Evolutionary conservation across 2,888 invertebrate genomes (phyloP).

Genomic region (Crepidodera aurea): DNA sequence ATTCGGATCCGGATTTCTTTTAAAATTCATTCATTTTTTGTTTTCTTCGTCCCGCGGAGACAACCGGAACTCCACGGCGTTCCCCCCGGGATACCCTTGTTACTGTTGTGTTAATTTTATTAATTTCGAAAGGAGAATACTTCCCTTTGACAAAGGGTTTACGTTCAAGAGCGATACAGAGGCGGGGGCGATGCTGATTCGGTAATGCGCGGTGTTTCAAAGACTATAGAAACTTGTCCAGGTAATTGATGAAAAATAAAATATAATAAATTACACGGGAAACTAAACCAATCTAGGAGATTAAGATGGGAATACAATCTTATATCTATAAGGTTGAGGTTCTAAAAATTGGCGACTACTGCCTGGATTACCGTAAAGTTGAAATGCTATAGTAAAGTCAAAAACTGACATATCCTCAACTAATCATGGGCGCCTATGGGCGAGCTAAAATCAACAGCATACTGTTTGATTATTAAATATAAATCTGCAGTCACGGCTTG

Average conservation of each 20-base stretch:
- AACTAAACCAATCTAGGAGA: too few species aligned
- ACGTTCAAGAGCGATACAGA: not conserved
- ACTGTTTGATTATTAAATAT: constrained; percentile 56
- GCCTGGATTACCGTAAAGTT: too few species aligned
- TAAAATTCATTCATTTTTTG: constrained; percentile 38
- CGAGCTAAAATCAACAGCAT: constrained; percentile 40
- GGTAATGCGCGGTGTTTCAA: too few species aligned
- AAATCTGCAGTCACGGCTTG: constrained; percentile 47
- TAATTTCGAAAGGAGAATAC: constrained; percentile 22
- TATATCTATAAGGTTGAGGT: too few species aligned
- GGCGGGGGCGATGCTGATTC: not conserved
- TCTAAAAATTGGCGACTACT: too few species aligned
- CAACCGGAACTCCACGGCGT: not conserved
- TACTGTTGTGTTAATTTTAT: constrained; percentile 26
- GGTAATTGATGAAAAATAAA: too few species aligned
- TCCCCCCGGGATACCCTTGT: constrained; percentile 25
- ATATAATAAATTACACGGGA: too few species aligned
- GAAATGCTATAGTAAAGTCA: too few species aligned
- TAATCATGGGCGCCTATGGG: not conserved
- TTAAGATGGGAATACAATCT: too few species aligned
- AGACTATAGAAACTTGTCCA: too few species aligned
- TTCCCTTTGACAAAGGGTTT: constrained; percentile 15
- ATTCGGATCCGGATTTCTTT: constrained; percentile 41
- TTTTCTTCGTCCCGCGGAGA: constrained; percentile 22
- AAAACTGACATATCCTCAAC: too few species aligned